Base-by-base conservation (phyloP, 2,888 invertebrate genomes). In the Synergus itoensis region DNA sequence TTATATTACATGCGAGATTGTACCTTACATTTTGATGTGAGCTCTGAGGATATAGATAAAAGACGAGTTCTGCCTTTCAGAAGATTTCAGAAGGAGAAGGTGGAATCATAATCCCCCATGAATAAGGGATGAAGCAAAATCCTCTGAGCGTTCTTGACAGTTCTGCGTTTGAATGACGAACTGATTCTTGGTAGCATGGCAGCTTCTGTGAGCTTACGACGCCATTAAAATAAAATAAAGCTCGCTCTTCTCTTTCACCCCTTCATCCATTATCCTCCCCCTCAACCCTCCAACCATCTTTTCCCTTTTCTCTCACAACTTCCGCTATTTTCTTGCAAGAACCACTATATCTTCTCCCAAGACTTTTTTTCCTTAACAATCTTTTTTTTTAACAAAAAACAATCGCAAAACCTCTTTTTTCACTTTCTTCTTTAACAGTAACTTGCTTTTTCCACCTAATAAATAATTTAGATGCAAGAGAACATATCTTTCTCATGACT, bases 221-320 rank as follows among this genome's bases (percentile, higher is more conserved):
- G 87, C 88, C 87, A 87, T 90, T 89, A 90, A 90, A 90, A 84
- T 88, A 87, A 90, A 89, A 90, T 90, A 90, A 90, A 90, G 86
- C 85, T 84, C 81, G 79, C 82, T 82, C 18, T 28, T 82, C 75
- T 78, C 69, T 63, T 76, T 76, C 60, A 53, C 40, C 77, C 78
- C 84, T 79, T 78, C 76, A 28, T 40, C 63, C 76, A 36, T 40
- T 57, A 76, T 41, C 76, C 18, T 53, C 60, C 67, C 81, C 79
- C 82, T 77, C 75, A 81, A 75, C 21, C 36, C 60, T 21, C 21
- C 21, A n/a, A 0, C 9, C n/a, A 8, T 53, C 12, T 60, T 21
- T 12, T 9, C 12, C 60, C 12, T 12, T 18, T 21, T 21, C 60
- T 28, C 0, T 12, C 21, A 53, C n/a, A 21, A 18, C 60, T 21